These are phyloP conservation scores for Melolontha melolontha DNA, from an alignment of 2,888 invertebrate genomes.

Conservation along the genomic window DNA sequence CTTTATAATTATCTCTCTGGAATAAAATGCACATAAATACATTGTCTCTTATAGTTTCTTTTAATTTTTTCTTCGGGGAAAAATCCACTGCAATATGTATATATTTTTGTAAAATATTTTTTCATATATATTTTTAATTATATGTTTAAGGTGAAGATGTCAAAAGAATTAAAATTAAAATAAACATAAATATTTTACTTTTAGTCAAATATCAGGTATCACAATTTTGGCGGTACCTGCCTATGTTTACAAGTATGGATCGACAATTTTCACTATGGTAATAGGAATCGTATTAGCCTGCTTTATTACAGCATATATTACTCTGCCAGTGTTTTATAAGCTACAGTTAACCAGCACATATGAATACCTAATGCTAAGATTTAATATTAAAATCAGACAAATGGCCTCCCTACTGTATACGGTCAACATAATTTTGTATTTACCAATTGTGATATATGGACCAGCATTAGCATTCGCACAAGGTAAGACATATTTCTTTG, in stretches of 20 bases:
- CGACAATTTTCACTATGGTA: slow-evolving; percentile 68
- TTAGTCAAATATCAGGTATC: slow-evolving; percentile 79
- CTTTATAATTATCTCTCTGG: too few species aligned
- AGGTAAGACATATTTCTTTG: slow-evolving; percentile 62
- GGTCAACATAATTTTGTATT: slow-evolving; percentile 70
- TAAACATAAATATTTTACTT: not conserved
- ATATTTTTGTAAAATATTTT: too few species aligned
- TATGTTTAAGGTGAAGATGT: too few species aligned
- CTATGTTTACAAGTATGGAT: slow-evolving; percentile 79
- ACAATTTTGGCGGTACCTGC: slow-evolving; percentile 80
- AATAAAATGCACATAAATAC: too few species aligned
- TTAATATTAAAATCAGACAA: slow-evolving; percentile 61
- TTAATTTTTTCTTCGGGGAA: too few species aligned
- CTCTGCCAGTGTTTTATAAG: slow-evolving; percentile 76
- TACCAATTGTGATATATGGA: slow-evolving; percentile 78
- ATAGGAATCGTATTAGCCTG: slow-evolving; percentile 56
- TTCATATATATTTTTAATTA: too few species aligned
- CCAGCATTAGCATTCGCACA: slow-evolving; percentile 78
- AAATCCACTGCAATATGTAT: too few species aligned
- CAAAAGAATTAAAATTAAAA: too few species aligned
- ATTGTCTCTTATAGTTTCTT: too few species aligned
- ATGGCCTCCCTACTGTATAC: slow-evolving; percentile 72
- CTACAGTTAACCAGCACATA: slow-evolving; percentile 77
- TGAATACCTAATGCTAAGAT: slow-evolving; percentile 75
- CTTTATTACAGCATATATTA: slow-evolving; percentile 63